A percentile compares a stretch with the other conserved stretches of the same genome.
Evolutionary conservation across 1,140 invertebrate genomes (phyloP).

Genomic region (Formica selysi): DNA sequence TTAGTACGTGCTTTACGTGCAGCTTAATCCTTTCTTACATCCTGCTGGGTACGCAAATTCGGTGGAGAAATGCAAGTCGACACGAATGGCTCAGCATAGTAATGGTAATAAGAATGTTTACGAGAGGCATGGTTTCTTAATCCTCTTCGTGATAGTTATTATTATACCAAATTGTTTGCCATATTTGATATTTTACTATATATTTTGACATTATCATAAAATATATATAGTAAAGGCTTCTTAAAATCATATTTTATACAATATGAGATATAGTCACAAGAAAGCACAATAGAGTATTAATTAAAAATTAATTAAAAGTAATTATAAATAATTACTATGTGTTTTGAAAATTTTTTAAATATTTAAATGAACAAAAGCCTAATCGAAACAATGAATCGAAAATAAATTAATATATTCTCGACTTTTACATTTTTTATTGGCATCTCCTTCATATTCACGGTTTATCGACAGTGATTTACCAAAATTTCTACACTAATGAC

Average conservation of each 20-base stretch:
- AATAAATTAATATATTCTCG: not conserved
- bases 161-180: slow-evolving; percentile 1
- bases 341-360: not conserved
- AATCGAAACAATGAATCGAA: not conserved
- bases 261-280: no score
- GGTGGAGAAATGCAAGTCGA: slow-evolving; percentile 30
- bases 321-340: no score
- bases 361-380: not conserved
- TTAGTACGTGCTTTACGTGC: slow-evolving; percentile 29
- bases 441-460: not conserved
- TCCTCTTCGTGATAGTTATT: slow-evolving; percentile 15
- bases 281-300: no score
- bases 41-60: slow-evolving; percentile 17
- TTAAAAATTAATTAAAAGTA: no score
- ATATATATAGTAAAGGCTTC: no score
- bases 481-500: not conserved
- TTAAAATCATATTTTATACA: no score
- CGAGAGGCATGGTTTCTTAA: slow-evolving; percentile 28
- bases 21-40: slow-evolving; percentile 39
- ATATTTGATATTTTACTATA: not conserved
- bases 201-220: no score
- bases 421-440: not conserved
- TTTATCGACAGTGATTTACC: not conserved
- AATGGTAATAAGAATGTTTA: slow-evolving; percentile 32
- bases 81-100: slow-evolving; percentile 26